Evolutionary conservation across 1,140 invertebrate genomes (phyloP).

Genomic region (Drosophila carrolli): DNA sequence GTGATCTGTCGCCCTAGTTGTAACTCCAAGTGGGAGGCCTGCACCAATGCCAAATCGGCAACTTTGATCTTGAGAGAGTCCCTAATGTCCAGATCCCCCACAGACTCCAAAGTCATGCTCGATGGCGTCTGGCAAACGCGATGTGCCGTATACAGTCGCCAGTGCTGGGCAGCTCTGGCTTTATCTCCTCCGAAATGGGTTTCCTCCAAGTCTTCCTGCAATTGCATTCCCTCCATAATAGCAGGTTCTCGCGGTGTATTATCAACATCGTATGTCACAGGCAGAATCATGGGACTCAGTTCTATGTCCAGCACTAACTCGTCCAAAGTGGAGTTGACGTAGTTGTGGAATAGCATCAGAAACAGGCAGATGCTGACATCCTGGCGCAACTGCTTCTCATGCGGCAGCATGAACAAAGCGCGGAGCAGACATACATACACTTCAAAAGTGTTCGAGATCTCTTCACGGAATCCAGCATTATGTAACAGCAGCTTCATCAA

Average conservation of each 20-base stretch:
- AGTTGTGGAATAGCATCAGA: conserved; percentile 52
- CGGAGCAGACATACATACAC: conserved; percentile 56
- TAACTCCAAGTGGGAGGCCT: conserved; percentile 10
- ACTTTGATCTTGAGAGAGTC: conserved; percentile 31
- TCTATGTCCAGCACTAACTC: conserved; percentile 28
- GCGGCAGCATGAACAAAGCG: conserved; percentile 39
- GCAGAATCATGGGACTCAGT: conserved; percentile 45
- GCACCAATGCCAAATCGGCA: conserved; percentile 38
- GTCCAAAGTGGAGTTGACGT: conserved; percentile 28
- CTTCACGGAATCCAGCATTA: conserved; percentile 25
- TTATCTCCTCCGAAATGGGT: conserved; percentile 26
- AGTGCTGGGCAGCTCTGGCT: conserved; percentile 28
- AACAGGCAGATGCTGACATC: conserved; percentile 63
- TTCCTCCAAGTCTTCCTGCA: conserved; percentile 20
- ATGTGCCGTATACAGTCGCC: conserved; percentile 50
- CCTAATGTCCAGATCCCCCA: conserved; percentile 46
- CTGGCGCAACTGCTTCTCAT: conserved; percentile 36
- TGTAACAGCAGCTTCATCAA: conserved; percentile 55
- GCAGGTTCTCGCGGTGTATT: neutral
- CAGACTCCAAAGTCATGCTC: conserved; percentile 5
- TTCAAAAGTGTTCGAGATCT: conserved; percentile 43
- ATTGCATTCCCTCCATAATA: conserved; percentile 7
- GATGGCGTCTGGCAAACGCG: conserved; percentile 4
- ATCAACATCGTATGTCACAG: conserved; percentile 40
- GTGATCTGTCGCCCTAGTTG: conserved; percentile 40